Base-by-base conservation (phyloP, 2,113 vertebrate genomes). In the Aptenodytes patagonicus region DNA sequence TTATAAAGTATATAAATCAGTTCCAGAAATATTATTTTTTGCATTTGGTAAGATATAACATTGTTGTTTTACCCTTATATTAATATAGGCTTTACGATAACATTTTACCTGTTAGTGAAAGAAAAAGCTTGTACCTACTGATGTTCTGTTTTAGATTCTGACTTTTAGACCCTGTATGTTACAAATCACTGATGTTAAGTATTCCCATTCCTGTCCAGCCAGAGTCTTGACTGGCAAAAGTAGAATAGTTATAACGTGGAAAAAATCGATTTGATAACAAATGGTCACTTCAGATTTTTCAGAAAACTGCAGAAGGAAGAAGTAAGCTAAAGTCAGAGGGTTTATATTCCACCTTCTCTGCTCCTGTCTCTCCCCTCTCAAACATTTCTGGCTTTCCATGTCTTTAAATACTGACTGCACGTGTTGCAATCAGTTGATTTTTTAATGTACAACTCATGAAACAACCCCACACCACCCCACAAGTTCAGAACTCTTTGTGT, bases 201-300 rank as follows among this genome's bases (percentile, higher is more conserved):
- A 51, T 34, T 62, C 7, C 9, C 4, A 24, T 38, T 83, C 19
- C 46, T 70, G 17, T 31, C 38, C 32, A 88, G 61, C 6, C 34
- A 44, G 11, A 44, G 34, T 24, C 28, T 58, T 72, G 52, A 57
- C 21, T 57, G 54, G 25, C 11, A 71, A 58, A 46, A 38, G 1
- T 19, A 47, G 26, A 60, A 52, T 3, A 64, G 19, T 31, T 49
- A 57, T 12, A 91, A 78, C 0, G 0, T 44, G 10, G 20, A n/a
- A 61, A 93, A 44, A 69, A 58, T 11, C 3, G 70, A 18, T 57
- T 28, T 54, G 29, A 49, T 78, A 73, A 71, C 26, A 87, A 94
- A 60, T 28, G 5, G 13, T 52, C 18, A 20, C 26, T 76, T 82
- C 13, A 38, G n/a, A 73, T 40, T 80, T 79, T 82, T 46, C 19